Evolutionary conservation across 2,888 invertebrate genomes (phyloP).

Genomic region (Rhyacophila evoluta): DNA sequence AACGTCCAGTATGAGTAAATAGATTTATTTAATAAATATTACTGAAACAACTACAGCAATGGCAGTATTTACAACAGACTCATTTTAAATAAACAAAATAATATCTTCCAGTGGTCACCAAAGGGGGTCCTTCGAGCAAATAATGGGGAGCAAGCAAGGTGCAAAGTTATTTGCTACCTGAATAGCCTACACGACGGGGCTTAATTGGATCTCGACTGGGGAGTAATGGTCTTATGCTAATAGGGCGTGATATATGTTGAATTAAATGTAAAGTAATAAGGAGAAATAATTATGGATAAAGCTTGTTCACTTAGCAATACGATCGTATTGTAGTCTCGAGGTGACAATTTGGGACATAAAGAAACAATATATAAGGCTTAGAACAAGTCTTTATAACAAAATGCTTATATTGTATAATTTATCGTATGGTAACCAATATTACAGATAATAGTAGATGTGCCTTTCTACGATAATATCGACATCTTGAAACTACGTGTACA

Average conservation of each 20-base stretch:
- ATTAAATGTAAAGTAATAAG: constrained; percentile 7
- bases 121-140: constrained; percentile 1
- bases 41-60: no score
- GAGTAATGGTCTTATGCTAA: constrained; percentile 46
- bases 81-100: not conserved
- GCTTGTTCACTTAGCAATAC: not conserved
- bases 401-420: no score
- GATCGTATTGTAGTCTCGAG: not conserved
- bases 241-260: constrained; percentile 43
- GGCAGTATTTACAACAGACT: no score
- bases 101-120: not conserved
- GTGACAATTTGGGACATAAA: not conserved
- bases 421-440: no score
- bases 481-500: no score
- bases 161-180: constrained; percentile 40
- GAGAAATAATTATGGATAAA: not conserved
- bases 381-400: no score
- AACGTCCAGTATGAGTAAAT: no score
- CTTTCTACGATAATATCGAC: no score
- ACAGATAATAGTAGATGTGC: no score
- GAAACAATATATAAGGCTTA: not conserved
- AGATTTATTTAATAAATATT: no score
- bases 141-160: constrained; percentile 17
- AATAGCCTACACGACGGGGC: constrained; percentile 37
- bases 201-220: constrained; percentile 45